phyloP scores from a whole-genome alignment of 2,888 invertebrate genomes.

The Luperina testacea region DNA sequence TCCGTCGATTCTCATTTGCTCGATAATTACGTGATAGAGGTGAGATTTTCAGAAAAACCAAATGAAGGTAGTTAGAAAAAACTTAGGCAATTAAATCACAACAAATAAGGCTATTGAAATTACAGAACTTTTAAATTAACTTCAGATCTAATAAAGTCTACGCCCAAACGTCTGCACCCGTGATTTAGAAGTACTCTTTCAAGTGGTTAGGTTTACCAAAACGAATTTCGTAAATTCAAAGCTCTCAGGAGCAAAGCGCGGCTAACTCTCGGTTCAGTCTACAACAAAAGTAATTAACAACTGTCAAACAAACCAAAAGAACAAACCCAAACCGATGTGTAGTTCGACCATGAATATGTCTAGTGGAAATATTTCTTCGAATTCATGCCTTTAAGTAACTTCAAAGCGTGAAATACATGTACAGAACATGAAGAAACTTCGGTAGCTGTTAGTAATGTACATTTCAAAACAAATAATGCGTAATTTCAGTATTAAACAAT shows the following conservation, averaged over 20 bases:
- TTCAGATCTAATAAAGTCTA: constrained; percentile 30
- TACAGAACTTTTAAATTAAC: constrained; percentile 44
- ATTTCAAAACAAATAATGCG: constrained; percentile 44
- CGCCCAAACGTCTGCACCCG: constrained; percentile 55
- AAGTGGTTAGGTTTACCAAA: constrained; percentile 59
- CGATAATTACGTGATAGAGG: constrained; percentile 18
- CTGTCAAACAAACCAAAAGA: constrained; percentile 71
- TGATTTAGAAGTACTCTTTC: constrained; percentile 54
- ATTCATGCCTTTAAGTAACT: constrained; percentile 26
- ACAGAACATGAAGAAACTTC: constrained; percentile 43
- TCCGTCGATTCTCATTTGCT: constrained; percentile 39
- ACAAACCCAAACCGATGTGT: constrained; percentile 51
- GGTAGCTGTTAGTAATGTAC: constrained; percentile 22
- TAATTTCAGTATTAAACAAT: constrained; percentile 48
- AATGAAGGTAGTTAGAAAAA: neutral
- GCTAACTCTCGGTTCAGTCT: constrained; percentile 62
- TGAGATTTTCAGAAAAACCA: constrained; percentile 4
- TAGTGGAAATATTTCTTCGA: constrained; percentile 36
- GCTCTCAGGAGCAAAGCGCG: constrained; percentile 61
- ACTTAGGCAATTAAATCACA: neutral
- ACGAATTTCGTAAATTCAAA: constrained; percentile 65
- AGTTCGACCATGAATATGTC: constrained; percentile 22
- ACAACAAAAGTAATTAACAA: constrained; percentile 72
- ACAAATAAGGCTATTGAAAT: constrained; percentile 12
- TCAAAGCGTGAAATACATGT: constrained; percentile 26